Evolutionary conservation across 2,113 vertebrate genomes (phyloP), one percentile per base, ranked within the genome.

Genomic region (Macrotis lagotis): DNA sequence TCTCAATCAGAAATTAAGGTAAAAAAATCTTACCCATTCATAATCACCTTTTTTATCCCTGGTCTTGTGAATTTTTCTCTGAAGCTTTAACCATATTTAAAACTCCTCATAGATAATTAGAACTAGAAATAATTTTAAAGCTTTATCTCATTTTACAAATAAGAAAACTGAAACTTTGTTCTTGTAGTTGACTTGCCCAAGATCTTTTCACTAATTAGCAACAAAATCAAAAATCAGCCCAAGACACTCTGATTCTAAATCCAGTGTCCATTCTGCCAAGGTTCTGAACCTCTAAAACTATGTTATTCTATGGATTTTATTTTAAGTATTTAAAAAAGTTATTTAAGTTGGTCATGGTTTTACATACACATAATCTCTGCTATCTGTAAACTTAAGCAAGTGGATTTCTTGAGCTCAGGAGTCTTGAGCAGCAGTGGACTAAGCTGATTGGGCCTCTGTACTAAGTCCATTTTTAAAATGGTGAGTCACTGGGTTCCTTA

Each of bases 61-160:
- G 66, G 90, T 37, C n/a, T 52, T n/a, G 88, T 91, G 89, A 22
- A 31, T 37, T 92, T 92, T 95, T 91, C 91, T 95, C 93, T 53
- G 2, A 89, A 94, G 48, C 48, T 50, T 92, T 28, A 89, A 51
- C 83, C 26, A 19, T 91, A 88, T 2, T 91, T 49, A 51, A 55
- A 47, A 90, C 25, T 28, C 90, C 8, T 26, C 49, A 53, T 0
- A 24, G 47, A 24, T 22, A 7, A 83, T 83, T 44, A 83, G n/a
- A 83, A 83, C 5, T 44, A 83, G n/a, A 83, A 83, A 22, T 16
- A 44, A 83, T 83, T 22, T 83, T 44, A 83, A 83, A 44, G n/a
- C 6, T 44, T 0, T 44, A 44, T n/a, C 19, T 44, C 66, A 83
- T 44, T 22, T 83, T 24, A 83, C 6, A 44, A 83, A 83, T 24